Base-by-base conservation (phyloP, 2,797 vertebrate species). In the Bovichtus variegatus region DNA sequence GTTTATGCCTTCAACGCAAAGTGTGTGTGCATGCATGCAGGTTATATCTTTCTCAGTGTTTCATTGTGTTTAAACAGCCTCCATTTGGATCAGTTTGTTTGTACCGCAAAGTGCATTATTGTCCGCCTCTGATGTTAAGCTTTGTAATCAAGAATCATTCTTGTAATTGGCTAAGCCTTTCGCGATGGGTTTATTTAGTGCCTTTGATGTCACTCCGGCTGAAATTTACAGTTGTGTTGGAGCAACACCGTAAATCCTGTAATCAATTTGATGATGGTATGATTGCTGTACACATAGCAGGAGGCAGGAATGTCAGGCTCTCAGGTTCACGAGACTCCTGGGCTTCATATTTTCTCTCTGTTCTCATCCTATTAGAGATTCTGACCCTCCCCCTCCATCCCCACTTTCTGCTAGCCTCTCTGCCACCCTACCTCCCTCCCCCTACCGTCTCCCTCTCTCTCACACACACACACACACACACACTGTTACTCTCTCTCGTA, bases 381-480 rank as follows among this genome's bases (percentile, higher is more conserved):
- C 91, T 93, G 93, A 94, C 94, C 95, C 94, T 93, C 93, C 94
- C 94, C 93, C 93, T 93, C 86, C 86, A 85, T 91, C 90, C 89
- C 88, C 72, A 89, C 87, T 91, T 88, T 91, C 84, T 90, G 87
- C 89, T 89, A 82, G 91, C 82, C 85, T 83, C 82, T 80, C 76
- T 49, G 34, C 78, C 75, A 53, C 76, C 90, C 86, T 83, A 74
- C 74, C 89, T 55, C 66, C 76, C 82, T 81, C 80, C 75, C 54
- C 62, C 78, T 19, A 44, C 85, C 58, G 10, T 84, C 87, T 84
- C 80, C 64, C 71, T 76, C 82, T 60, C 78, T 61, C 80, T 44
- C 66, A 16, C 80, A 72, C 67, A 67, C 81, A 73, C 84, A 47
- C 78, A 62, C 36, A 71, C 41, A 41, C 74, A 71, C 80, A 65